Base-by-base conservation (phyloP, 1,140 invertebrate species). In the Bombus ignitus region DNA sequence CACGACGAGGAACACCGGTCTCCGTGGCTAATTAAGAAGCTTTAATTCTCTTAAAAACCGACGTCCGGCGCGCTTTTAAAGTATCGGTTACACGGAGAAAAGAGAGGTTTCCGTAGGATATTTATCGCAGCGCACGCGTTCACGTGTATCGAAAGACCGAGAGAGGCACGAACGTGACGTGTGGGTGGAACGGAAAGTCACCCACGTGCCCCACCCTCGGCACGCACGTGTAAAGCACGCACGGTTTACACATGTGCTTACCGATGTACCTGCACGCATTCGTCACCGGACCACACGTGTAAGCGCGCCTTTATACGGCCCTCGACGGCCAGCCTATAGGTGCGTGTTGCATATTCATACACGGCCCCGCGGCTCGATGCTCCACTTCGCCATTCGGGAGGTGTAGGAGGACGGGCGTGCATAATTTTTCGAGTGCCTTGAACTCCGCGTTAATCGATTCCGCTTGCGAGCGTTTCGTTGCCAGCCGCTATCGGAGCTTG, bases 341-440 rank as follows among this genome's bases (percentile, higher is more conserved):
- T 76, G 65, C 84, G 85, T 78, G 83, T 89, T 92, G 91, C 92
- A 92, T 92, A 92, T 92, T 92, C 92, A 92, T 92, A 92, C 79
- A 5, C 25, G 35, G 22, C 37, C 53, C 66, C 44, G 66, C 83
- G 73, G 79, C 79, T 85, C 86, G 85, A 89, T 90, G 87, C 88
- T 91, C 90, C 88, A 91, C 91, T 89, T 91, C 78, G 85, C 88
- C 91, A 85, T 90, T 85, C 86, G 82, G 62, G 66, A 77, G 83
- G 90, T 91, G 91, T 91, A 89, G 90, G 90, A 91, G 89, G 89
- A 92, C 90, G 90, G 88, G 89, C 91, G 88, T 91, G 91, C 91
- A 92, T 92, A 91, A 92, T 90, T 88, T 92, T 79, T 88, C 81
- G 65, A 83, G 77, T 87, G 78, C 84, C 88, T 90, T 84, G 83